Evolutionary conservation across 1,140 invertebrate genomes (phyloP), one percentile per base, ranked within the genome.

Genomic region (Thaumetopoea pityocampa): DNA sequence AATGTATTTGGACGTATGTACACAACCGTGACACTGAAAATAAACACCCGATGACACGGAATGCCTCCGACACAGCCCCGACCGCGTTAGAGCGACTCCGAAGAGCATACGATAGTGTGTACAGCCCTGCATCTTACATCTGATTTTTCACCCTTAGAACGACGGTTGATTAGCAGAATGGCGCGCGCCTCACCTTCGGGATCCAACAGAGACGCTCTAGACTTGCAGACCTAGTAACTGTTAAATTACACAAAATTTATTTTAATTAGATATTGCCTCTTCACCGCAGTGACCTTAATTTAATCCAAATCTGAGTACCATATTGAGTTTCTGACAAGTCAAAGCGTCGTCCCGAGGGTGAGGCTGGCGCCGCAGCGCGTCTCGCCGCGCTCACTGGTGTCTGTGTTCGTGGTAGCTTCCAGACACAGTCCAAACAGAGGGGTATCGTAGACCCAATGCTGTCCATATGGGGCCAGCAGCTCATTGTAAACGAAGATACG

Each of bases 381-480:
- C 17, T 28, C 59, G 69, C 16, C 40, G 37, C 30, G 49, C 76
- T 78, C 61, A 77, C 64, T 53, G 53, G 45, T 60, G 53, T 58
- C 62, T 79, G 71, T 83, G 74, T 83, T 78, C 67, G 69, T 69
- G 73, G 85, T 92, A 96, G 94, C 92, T 96, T 95, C 93, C 94
- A 96, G 92, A 95, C 94, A 92, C 92, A 90, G 86, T 89, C 88
- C 88, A 95, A 95, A 92, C 92, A 94, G 88, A 94, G 94, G 89
- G 94, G 94, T 89, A 95, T 96, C 90, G 93, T 96, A 91, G 94
- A 96, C 90, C 95, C 94, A 87, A 96, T 96, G 94, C 93, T 96
- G 87, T 94, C 93, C 87, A 96, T 96, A 90, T 96, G 95, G 95
- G 95, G 94, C 87, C 94, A 96, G 89, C 95, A 96, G 91, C 93